Evolutionary conservation across 1,140 invertebrate species (phyloP).

Genomic region (Ylistrum balloti): DNA sequence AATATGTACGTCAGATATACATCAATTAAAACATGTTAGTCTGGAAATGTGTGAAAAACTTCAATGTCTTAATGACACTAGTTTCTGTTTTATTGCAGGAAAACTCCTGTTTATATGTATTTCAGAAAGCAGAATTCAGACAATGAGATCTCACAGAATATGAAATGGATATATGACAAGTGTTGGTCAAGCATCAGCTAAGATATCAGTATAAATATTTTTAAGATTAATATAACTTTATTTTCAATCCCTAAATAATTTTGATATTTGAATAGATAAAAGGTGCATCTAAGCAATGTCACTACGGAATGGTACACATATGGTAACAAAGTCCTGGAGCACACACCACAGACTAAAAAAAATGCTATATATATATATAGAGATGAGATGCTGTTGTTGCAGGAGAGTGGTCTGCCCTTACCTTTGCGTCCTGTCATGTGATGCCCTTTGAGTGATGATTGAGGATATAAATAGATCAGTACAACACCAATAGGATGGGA

Average conservation of each 20-base stretch:
- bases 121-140: no score
- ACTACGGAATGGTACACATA: background rate
- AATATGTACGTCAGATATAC: no score
- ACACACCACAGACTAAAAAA: conserved; percentile 38
- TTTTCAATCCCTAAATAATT: background rate
- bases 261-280: background rate
- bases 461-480: conserved; percentile 39
- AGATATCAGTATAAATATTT: background rate
- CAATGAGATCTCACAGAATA: background rate
- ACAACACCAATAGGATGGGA: conserved; percentile 31
- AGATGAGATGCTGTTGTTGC: conserved; percentile 13
- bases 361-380: background rate
- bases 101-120: no score
- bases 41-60: no score
- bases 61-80: no score
- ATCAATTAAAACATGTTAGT: no score
- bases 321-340: background rate
- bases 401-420: conserved; percentile 24
- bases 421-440: conserved; percentile 25
- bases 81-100: no score
- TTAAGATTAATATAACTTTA: background rate
- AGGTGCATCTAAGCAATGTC: conserved; percentile 14
- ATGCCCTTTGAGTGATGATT: conserved; percentile 2
- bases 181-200: no score
- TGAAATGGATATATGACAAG: background rate